Conservation (phyloP, 1,140 invertebrate species). For the Copidosoma floridanum region DNA sequence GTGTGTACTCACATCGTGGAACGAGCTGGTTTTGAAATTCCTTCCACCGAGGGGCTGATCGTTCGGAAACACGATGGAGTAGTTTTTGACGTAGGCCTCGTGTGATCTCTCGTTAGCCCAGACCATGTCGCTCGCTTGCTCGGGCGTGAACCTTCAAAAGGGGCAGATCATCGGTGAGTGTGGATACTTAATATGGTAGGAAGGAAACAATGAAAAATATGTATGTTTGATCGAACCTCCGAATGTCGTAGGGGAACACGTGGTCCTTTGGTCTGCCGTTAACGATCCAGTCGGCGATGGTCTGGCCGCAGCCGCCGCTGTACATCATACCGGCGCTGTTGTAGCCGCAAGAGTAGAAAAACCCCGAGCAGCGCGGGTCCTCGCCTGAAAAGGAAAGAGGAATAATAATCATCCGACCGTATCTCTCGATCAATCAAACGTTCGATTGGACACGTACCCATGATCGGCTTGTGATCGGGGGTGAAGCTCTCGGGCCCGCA, state of each 20-base stretch:
- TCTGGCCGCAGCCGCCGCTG: conserved; percentile 79
- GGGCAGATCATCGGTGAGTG: too few relatives aligned
- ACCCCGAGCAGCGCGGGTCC: conserved; percentile 58
- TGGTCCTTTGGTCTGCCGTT: conserved; percentile 77
- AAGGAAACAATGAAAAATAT: background rate
- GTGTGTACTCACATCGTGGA: conserved; percentile 64
- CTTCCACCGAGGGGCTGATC: conserved; percentile 82
- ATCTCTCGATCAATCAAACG: background rate
- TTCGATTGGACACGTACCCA: conserved; percentile 62
- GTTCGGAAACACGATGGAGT: conserved; percentile 78
- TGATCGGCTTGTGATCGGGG: conserved; percentile 84
- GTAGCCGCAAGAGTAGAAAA: conserved; percentile 83
- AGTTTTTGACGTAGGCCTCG: conserved; percentile 86
- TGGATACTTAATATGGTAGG: too few relatives aligned
- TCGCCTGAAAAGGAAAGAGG: too few relatives aligned
- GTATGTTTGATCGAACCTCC: conserved; percentile 60
- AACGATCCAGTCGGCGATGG: conserved; percentile 81
- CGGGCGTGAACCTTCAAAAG: conserved; percentile 64
- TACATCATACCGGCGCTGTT: conserved; percentile 91
- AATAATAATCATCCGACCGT: background rate
- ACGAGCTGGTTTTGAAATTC: conserved; percentile 67
- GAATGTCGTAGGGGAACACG: conserved; percentile 83
- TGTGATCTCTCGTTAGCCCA: conserved; percentile 81
- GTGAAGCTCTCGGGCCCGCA: conserved; percentile 87
- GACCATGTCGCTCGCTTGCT: conserved; percentile 65